Conservation (phyloP, 2,888 invertebrate species). For the Glaucopsyche alexis region DNA sequence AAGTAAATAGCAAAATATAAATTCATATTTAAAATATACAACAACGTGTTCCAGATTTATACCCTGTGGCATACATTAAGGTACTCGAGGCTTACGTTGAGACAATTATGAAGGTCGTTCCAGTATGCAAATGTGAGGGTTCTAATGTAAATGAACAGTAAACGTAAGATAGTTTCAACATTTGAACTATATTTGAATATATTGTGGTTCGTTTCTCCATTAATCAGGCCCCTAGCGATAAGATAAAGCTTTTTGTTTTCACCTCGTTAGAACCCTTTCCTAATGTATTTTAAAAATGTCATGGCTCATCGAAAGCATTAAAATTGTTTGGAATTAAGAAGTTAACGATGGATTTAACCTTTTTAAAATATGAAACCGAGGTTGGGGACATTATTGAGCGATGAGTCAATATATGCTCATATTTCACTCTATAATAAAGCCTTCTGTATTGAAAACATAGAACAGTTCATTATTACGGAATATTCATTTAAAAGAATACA, state of each 20-base stretch:
- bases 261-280: slow-evolving; percentile 39
- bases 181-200: slow-evolving; percentile 59
- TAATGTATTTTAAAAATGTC: slow-evolving; percentile 34
- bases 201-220: slow-evolving; percentile 54
- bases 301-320: not conserved
- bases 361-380: not conserved
- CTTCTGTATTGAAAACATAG: too few relatives aligned
- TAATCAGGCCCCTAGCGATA: slow-evolving; percentile 62
- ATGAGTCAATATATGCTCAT: not conserved
- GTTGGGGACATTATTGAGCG: not conserved
- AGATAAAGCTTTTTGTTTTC: slow-evolving; percentile 64
- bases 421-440: too few relatives aligned
- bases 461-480: too few relatives aligned
- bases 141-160: slow-evolving; percentile 74
- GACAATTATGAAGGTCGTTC: slow-evolving; percentile 72
- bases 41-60: slow-evolving; percentile 57
- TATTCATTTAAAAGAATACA: too few relatives aligned
- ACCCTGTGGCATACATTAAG: slow-evolving; percentile 73
- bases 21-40: slow-evolving; percentile 59
- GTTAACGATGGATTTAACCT: not conserved
- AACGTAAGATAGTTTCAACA: slow-evolving; percentile 60
- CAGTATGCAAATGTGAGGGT: slow-evolving; percentile 69
- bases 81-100: slow-evolving; percentile 67
- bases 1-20: slow-evolving; percentile 32
- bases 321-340: not conserved